Evolutionary conservation across 1,140 invertebrate species (phyloP).

Genomic region (Danaus melanippus): DNA sequence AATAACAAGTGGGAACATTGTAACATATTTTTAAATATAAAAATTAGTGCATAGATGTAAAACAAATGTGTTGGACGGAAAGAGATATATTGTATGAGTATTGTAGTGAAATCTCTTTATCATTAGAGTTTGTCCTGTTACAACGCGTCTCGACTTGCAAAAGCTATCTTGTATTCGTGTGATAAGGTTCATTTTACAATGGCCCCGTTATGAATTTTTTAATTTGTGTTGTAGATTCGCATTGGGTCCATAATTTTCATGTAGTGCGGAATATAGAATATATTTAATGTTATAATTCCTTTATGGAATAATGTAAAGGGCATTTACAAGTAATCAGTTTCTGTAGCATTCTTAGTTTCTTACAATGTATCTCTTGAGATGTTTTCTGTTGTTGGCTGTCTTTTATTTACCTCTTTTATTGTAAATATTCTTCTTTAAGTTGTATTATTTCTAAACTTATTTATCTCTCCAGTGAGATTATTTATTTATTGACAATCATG

Average conservation of each 20-base stretch:
- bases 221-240: conserved; percentile 27
- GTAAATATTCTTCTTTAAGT: conserved; percentile 42
- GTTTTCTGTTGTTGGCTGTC: conserved; percentile 35
- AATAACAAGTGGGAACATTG: conserved; percentile 68
- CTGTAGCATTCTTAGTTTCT: conserved; percentile 42
- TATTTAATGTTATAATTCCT: conserved; percentile 56
- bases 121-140: conserved; percentile 40
- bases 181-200: conserved; percentile 1
- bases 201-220: conserved; percentile 11
- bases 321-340: conserved; percentile 61
- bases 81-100: conserved; percentile 56
- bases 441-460: conserved; percentile 41
- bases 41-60: conserved; percentile 60
- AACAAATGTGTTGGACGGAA: conserved; percentile 45
- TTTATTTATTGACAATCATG: too few species aligned
- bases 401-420: conserved; percentile 41
- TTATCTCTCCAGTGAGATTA: conserved; percentile 50
- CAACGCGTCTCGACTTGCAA: conserved; percentile 12
- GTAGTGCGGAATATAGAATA: conserved; percentile 49
- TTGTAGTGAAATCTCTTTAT: conserved; percentile 56
- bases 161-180: conserved; percentile 7
- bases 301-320: conserved; percentile 44
- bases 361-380: conserved; percentile 41
- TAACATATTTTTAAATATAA: conserved; percentile 69
- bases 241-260: conserved; percentile 45